Evolutionary conservation across 2,113 vertebrate species (phyloP), one percentile per base, ranked within the genome.

Genomic region (Pitta sordida): DNA sequence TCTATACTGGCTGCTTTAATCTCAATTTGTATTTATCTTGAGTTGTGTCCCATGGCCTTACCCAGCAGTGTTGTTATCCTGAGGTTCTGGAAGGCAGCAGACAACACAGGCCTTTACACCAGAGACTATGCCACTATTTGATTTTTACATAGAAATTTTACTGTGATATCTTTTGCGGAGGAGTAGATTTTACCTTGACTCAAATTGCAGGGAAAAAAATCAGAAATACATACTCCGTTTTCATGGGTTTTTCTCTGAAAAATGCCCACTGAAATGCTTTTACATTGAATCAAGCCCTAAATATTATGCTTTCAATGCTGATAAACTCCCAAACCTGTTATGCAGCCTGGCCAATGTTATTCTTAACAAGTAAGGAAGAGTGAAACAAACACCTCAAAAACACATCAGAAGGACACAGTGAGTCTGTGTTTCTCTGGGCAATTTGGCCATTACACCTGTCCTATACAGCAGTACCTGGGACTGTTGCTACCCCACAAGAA

Each of bases 401-500:
- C 73, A 23, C 48, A 55, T 26, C 39, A 63, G 53, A 52, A 89
- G 48, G 55, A 55, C 63, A 36, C 23, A 15, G 43, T 3, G 60
- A 82, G 52, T 20, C 29, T 75, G n/a, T 11, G 37, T 21, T 83
- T 55, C 39, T 75, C 70, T 60, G 56, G 21, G 34, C 37, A 37
- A 24, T 34, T 65, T 46, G 78, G 44, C 79, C 22, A 1, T 19
- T 60, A 15, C 36, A 13, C 69, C 60, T 71, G 32, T 39, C 44
- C 69, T 71, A 46, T 67, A 36, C 17, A 82, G 78, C 65, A 83
- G 51, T 63, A 89, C 78, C 43, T 9, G 48, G 46, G 83, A 90
- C 56, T 91, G 91, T 90, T 90, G 79, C 84, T 81, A 77, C 71
- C 52, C 63, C 59, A 74, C 36, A 56, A 52, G 89, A 94, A 81